Conservation (phyloP, 2,797 vertebrate species). For the Sebastes goodei region DNA sequence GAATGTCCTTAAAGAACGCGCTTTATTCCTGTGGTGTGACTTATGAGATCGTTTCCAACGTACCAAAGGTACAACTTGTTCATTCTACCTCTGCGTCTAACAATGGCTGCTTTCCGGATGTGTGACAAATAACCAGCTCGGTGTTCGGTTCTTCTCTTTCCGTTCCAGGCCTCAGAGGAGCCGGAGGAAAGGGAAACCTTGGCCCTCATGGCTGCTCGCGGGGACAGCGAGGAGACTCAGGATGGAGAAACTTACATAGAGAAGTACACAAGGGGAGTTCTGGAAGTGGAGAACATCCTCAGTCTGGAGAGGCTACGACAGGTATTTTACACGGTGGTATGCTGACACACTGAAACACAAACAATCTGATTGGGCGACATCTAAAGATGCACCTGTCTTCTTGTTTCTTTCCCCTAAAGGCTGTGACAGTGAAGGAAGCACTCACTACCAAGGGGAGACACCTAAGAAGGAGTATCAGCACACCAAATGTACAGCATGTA, state of each 20-base stretch:
- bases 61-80: constrained; percentile 90
- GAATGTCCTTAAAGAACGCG: constrained; percentile 95
- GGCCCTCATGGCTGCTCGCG: constrained; percentile 95
- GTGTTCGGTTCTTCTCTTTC: neutral
- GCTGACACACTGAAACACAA: neutral
- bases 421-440: constrained; percentile 93
- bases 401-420: constrained; percentile 75
- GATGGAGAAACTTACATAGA: constrained; percentile 97
- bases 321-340: constrained; percentile 64
- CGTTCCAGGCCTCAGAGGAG: constrained; percentile 93
- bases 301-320: constrained; percentile 94
- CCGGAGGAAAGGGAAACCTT: constrained; percentile 95
- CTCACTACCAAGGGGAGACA: constrained; percentile 91
- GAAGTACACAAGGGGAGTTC: constrained; percentile 93
- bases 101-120: neutral
- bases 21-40: constrained; percentile 93
- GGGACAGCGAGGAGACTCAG: constrained; percentile 87
- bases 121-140: neutral
- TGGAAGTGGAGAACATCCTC: constrained; percentile 96
- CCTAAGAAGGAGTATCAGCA: constrained; percentile 93
- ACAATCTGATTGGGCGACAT: neutral
- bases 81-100: neutral
- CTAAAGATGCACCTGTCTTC: neutral
- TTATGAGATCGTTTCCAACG: constrained; percentile 98
- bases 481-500: constrained; percentile 94